Evolutionary conservation across 2,888 invertebrate species (phyloP).

Genomic region (Drosophila lutescens): DNA sequence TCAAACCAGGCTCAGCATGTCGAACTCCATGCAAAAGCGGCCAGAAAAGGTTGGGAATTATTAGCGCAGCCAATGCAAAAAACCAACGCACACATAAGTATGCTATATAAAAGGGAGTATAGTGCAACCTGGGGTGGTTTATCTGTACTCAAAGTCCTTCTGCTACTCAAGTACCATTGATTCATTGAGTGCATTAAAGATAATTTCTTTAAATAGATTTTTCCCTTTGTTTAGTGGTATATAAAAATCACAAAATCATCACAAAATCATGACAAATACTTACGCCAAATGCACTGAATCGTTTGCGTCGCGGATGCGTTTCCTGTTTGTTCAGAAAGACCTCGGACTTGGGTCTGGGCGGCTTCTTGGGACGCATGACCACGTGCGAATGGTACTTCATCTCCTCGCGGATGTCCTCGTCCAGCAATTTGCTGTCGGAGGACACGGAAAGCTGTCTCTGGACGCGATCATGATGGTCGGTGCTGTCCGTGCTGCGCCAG

Average conservation of each 20-base stretch:
- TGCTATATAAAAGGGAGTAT: conserved; percentile 34
- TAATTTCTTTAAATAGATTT: not conserved
- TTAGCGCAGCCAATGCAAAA: conserved; percentile 1
- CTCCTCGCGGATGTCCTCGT: conserved; percentile 95
- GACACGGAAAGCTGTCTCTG: conserved; percentile 95
- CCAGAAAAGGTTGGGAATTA: conserved; percentile 71
- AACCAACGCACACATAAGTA: conserved; percentile 29
- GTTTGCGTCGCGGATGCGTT: conserved; percentile 92
- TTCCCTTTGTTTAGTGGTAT: no score
- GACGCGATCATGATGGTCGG: conserved; percentile 91
- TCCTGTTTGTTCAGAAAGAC: conserved; percentile 93
- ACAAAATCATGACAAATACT: conserved; percentile 82
- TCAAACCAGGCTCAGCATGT: accelerated
- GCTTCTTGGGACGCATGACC: conserved; percentile 94
- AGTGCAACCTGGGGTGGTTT: not conserved
- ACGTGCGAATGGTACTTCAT: conserved; percentile 87
- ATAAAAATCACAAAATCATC: not conserved
- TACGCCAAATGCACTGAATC: conserved; percentile 98
- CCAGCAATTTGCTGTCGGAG: conserved; percentile 95
- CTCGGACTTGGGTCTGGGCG: conserved; percentile 97
- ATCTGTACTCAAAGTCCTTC: not conserved
- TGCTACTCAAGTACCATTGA: not conserved
- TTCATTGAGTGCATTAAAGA: no score
- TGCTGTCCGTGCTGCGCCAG: conserved; percentile 88
- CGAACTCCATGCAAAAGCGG: not conserved